Conservation (phyloP, 2,113 vertebrate genomes). For the Perca schrenkii region DNA sequence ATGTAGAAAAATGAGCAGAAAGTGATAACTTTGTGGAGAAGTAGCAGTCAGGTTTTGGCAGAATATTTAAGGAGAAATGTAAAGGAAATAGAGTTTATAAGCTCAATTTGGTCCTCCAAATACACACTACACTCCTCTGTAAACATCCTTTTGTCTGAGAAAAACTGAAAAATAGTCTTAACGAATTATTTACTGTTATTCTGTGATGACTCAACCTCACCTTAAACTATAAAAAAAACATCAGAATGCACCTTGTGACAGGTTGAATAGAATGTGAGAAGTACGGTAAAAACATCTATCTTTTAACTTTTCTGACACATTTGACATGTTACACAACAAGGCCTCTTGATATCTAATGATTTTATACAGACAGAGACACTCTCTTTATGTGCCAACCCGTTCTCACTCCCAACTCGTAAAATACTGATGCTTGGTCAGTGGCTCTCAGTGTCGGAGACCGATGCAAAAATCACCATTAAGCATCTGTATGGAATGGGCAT, state of each 20-base stretch:
- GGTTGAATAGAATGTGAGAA: background rate
- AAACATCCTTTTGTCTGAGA: conserved; percentile 29
- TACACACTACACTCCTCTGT: conserved; percentile 21
- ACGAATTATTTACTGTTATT: conserved; percentile 3
- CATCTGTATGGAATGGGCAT: no score
- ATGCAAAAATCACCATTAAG: no score
- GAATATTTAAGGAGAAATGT: conserved; percentile 47
- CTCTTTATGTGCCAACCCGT: no score
- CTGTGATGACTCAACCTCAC: conserved; percentile 4
- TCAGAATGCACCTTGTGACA: conserved; percentile 7
- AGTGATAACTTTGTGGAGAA: conserved; percentile 23
- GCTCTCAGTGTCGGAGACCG: no score
- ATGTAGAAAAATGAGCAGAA: conserved; percentile 34
- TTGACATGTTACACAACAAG: background rate
- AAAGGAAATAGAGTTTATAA: conserved; percentile 55
- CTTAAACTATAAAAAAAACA: conserved; percentile 17
- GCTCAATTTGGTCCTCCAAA: conserved; percentile 41
- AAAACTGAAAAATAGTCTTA: conserved; percentile 13
- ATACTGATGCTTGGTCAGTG: no score
- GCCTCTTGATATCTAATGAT: no score
- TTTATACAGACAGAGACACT: no score
- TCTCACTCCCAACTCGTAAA: no score
- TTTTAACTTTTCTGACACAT: background rate
- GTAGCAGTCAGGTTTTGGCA: conserved; percentile 32
- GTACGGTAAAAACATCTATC: background rate